Evolutionary conservation across 2,797 vertebrate species (phyloP), one percentile per base, ranked within the genome.

Genomic region (Fringilla coelebs): DNA sequence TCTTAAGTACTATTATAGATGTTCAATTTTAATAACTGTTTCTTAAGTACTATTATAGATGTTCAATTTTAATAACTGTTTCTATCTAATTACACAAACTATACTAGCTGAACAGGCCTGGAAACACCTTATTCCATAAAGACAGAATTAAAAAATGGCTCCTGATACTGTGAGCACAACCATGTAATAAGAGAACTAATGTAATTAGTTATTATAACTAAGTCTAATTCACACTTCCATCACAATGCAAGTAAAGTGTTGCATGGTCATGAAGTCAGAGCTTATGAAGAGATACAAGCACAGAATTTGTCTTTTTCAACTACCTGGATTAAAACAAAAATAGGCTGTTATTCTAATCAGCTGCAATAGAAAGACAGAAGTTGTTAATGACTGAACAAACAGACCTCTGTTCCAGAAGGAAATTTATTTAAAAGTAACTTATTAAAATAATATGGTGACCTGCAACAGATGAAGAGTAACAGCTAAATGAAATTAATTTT

Each of bases 341-440:
- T 1, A 76, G 16, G 9, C 15, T 78, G 13, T 9, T 46, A 54
- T 2, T 55, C 15, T 40, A 48, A 72, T 20, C 8, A 65, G 16
- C 24, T 38, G 17, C n/a, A 87, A 58, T 0, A 78, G 24, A 46
- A 77, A 62, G 6, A 58, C 0, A 1, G 6, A 62, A 32, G 3
- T 32, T 84, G 13, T 21, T 62, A 54, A 75, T 9, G 9, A 41
- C 26, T 46, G 11, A 81, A 85, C 13, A 67, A 19, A 49, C 5
- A 76, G 19, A 36, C 2, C 5, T 77, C 19, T 45, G 13, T 20
- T 84, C 18, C 52, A 29, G 16, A 70, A 7, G 3, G 5, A 49
- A 41, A 77, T 24, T 26, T 29, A 34, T 41, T 78, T 41, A 48
- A 5, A 34, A 54, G 11, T 46, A 70, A 52, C 25, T 82, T 72